Percentiles rank a stretch among this genome's conserved stretches.
Conservation (phyloP, 2,797 vertebrate species). For the Triplophysa yarkandensis region DNA sequence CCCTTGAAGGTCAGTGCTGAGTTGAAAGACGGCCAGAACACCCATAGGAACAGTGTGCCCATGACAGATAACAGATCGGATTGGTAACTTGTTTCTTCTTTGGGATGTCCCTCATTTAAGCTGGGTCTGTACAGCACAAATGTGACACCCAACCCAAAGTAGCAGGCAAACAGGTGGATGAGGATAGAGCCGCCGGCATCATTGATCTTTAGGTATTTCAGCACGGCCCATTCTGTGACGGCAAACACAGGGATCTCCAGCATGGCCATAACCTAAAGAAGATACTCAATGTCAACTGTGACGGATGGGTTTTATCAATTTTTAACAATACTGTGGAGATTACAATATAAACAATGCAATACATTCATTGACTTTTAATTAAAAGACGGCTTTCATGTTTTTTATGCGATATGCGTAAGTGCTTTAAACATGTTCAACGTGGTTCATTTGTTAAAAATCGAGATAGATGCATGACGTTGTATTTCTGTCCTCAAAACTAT, state of each 20-base stretch:
- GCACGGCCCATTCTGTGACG: constrained; percentile 76
- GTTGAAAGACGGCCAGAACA: constrained; percentile 90
- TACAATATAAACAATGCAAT: too few species aligned
- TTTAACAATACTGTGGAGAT: too few species aligned
- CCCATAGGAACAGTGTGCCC: constrained; percentile 85
- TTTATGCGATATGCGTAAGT: too few species aligned
- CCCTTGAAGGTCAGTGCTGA: constrained; percentile 75
- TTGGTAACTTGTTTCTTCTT: constrained; percentile 73
- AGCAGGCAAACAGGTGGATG: constrained; percentile 86
- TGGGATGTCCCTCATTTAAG: constrained; percentile 67
- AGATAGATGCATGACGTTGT: too few species aligned
- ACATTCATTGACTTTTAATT: too few species aligned
- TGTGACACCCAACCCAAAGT: constrained; percentile 83
- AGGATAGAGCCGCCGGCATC: constrained; percentile 85
- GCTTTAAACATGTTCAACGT: too few species aligned
- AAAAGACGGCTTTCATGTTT: too few species aligned
- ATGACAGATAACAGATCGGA: constrained; percentile 80
- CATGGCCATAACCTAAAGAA: constrained; percentile 71
- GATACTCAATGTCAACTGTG: neutral
- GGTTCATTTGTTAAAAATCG: too few species aligned
- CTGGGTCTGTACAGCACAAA: constrained; percentile 76
- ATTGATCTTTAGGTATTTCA: constrained; percentile 74
- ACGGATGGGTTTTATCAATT: too few species aligned
- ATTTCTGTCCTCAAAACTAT: too few species aligned
- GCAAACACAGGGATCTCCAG: constrained; percentile 80